Evolutionary conservation across 1,140 invertebrate species (phyloP).

Genomic region (Drosophila novamexicana): DNA sequence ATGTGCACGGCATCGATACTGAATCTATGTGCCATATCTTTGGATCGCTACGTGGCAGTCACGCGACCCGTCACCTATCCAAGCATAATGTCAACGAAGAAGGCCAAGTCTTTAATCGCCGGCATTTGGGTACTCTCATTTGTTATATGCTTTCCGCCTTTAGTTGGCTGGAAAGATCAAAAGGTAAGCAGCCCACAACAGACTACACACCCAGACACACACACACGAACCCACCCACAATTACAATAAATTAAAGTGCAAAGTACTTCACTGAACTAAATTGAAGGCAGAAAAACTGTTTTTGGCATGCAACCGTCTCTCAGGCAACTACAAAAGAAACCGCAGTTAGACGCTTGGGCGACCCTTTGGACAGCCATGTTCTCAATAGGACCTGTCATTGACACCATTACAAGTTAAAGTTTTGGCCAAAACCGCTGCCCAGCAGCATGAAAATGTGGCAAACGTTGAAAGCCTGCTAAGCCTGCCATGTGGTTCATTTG

Average conservation of each 20-base stretch:
- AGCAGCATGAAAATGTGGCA: conserved; percentile 41
- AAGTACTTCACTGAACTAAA: conserved; percentile 19
- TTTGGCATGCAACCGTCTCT: conserved; percentile 30
- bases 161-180: conserved; percentile 97
- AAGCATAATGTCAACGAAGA: conserved; percentile 94
- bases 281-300: conserved; percentile 30
- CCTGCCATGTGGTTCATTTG: conserved; percentile 66
- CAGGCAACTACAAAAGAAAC: conserved; percentile 16
- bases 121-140: conserved; percentile 97
- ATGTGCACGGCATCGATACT: conserved; percentile 98
- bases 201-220: not conserved
- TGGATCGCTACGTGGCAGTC: conserved; percentile 97
- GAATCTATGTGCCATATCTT: conserved; percentile 95
- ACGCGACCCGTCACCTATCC: conserved; percentile 97
- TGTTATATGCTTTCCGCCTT: conserved; percentile 97
- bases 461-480: conserved; percentile 25
- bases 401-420: conserved; percentile 65
- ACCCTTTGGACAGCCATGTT: conserved; percentile 30
- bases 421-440: conserved; percentile 31
- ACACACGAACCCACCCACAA: conserved; percentile 2
- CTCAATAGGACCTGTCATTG: conserved; percentile 59
- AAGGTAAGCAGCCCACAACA: conserved; percentile 85
- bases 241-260: conserved; percentile 33
- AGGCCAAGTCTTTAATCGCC: conserved; percentile 95
- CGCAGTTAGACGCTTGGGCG: conserved; percentile 2